These are phyloP conservation scores for Syngnathus typhle DNA, from an alignment of 2,113 vertebrate genomes.

Conservation along the genomic window DNA sequence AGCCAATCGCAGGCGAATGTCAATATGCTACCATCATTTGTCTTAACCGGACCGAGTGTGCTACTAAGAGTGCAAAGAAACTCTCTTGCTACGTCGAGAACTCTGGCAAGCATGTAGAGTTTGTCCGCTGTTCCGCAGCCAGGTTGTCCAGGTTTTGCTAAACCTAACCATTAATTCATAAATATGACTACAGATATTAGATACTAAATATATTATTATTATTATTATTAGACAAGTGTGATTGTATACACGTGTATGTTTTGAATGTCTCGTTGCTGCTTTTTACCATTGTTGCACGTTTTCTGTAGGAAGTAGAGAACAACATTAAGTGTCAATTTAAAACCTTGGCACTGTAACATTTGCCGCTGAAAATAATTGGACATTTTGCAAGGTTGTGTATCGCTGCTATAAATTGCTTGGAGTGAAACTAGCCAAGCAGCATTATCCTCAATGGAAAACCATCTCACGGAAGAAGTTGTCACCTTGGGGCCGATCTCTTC, in stretches of 20 bases:
- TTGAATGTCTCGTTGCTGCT: neutral
- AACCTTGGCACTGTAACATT: conserved; percentile 40
- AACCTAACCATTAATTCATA: too few relatives aligned
- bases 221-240: neutral
- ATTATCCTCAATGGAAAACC: conserved; percentile 64
- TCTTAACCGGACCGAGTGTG: too few relatives aligned
- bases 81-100: too few relatives aligned
- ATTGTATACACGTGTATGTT: neutral
- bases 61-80: too few relatives aligned
- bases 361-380: conserved; percentile 51
- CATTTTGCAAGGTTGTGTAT: conserved; percentile 36
- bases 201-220: too few relatives aligned
- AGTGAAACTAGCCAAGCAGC: conserved; percentile 58
- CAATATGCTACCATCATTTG: too few relatives aligned
- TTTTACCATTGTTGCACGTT: conserved; percentile 1
- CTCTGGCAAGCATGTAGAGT: too few relatives aligned
- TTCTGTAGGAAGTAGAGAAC: conserved; percentile 36
- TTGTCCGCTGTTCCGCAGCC: too few relatives aligned
- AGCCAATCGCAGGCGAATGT: too few relatives aligned
- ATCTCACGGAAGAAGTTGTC: conserved; percentile 67
- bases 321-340: conserved; percentile 29
- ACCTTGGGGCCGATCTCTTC: conserved; percentile 60
- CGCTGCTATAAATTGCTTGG: conserved; percentile 64
- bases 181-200: too few relatives aligned
- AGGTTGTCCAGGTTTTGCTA: too few relatives aligned